Conservation (phyloP, 1,140 invertebrate genomes). For the Cherax quadricarinatus region DNA sequence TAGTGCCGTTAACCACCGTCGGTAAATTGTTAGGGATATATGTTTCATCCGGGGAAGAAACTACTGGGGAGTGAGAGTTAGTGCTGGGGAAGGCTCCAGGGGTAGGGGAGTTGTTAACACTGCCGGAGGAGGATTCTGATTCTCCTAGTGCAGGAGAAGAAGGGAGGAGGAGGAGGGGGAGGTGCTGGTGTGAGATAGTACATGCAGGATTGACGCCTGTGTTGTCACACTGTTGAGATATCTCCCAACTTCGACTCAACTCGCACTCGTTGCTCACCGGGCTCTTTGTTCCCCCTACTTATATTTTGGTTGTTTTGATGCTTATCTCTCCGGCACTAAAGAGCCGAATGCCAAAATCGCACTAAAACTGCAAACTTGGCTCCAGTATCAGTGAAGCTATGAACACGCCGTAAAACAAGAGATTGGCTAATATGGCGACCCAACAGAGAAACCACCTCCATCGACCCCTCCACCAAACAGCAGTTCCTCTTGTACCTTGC, state of each 20-base stretch:
- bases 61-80: neutral
- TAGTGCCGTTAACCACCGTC: neutral
- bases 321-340: neutral
- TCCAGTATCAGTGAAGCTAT: slow-evolving; percentile 56
- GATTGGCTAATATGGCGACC: slow-evolving; percentile 59
- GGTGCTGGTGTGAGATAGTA: neutral
- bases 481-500: neutral
- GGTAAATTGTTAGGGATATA: neutral
- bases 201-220: slow-evolving; percentile 11
- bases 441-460: slow-evolving; percentile 12
- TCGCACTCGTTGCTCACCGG: too few species aligned
- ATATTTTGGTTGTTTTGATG: slow-evolving; percentile 20
- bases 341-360: slow-evolving; percentile 23
- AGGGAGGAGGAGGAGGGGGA: neutral
- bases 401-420: slow-evolving; percentile 65
- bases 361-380: slow-evolving; percentile 48
- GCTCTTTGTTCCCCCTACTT: neutral
- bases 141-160: neutral
- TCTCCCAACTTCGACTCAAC: neutral
- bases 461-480: neutral
- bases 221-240: neutral
- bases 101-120: slow-evolving; percentile 1
- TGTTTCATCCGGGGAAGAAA: neutral
- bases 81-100: neutral
- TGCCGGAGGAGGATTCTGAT: neutral